A percentile compares a stretch with the other conserved stretches of the same genome.
These are phyloP conservation scores for Puma concolor DNA, from an alignment of 2,113 vertebrate genomes.

Conservation along the genomic window DNA sequence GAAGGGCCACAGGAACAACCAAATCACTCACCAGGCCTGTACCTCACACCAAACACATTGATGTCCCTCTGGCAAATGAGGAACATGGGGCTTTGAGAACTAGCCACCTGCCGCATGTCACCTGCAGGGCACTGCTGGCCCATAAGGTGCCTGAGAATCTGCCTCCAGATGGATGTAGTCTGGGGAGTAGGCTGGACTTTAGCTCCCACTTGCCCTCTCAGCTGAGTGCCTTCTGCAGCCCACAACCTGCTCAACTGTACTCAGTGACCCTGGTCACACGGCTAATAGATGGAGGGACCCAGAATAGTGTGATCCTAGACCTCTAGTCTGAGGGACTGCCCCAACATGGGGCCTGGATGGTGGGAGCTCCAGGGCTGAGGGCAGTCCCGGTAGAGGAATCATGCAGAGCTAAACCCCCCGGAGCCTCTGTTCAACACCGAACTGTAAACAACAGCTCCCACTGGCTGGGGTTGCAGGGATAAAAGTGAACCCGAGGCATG, in stretches of 20 bases:
- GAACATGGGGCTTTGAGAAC: neutral
- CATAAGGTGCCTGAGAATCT: neutral
- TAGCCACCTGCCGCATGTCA: no score
- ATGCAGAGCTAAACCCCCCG: no score
- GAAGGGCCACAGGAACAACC: neutral
- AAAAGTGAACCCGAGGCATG: neutral
- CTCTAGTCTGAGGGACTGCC: neutral
- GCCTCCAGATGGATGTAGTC: neutral
- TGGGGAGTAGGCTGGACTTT: neutral
- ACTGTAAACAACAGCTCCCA: neutral
- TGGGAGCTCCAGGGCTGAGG: neutral
- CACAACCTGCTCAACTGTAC: neutral
- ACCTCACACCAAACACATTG: neutral
- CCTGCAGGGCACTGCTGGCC: neutral
- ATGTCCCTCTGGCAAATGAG: neutral
- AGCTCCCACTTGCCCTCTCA: no score
- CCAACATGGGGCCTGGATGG: neutral
- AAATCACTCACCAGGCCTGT: neutral
- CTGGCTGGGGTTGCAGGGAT: neutral
- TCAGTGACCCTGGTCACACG: neutral
- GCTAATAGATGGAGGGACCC: neutral
- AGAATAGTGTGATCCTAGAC: neutral
- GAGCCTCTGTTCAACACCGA: neutral
- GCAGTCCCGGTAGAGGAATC: neutral
- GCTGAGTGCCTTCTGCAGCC: neutral